Conservation (phyloP, 2,888 invertebrate species). For the Carabus problematicus region DNA sequence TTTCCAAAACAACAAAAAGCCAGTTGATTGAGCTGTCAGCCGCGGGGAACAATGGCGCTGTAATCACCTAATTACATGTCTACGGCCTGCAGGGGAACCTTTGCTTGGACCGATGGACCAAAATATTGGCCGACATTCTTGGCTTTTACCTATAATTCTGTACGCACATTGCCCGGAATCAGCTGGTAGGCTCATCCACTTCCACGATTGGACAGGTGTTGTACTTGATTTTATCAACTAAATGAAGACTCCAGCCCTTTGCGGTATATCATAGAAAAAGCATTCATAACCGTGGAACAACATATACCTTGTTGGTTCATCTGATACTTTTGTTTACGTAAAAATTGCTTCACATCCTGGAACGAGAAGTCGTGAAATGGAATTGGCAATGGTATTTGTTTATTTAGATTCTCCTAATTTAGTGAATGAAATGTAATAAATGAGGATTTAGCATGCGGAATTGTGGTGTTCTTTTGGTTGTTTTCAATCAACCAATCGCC, state of each 20-base stretch:
- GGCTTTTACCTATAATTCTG: neutral
- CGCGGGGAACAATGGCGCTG: constrained; percentile 57
- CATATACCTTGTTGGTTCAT: too few relatives aligned
- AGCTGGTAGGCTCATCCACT: neutral
- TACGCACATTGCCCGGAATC: neutral
- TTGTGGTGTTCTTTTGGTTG: neutral
- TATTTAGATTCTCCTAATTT: too few relatives aligned
- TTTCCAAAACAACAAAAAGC: constrained; percentile 54
- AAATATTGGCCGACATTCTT: constrained; percentile 30
- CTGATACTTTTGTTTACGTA: too few relatives aligned
- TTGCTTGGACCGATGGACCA: constrained; percentile 22
- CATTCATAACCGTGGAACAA: neutral
- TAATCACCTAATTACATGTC: constrained; percentile 60
- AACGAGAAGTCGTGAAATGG: too few relatives aligned
- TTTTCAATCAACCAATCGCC: neutral
- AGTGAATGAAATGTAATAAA: neutral
- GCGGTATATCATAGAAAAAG: neutral
- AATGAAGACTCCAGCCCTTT: neutral
- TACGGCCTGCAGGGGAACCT: constrained; percentile 49
- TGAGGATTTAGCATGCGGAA: neutral
- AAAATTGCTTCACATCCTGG: too few relatives aligned
- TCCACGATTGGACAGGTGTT: neutral
- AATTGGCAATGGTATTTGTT: too few relatives aligned
- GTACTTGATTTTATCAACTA: constrained; percentile 1
- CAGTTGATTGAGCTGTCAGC: constrained; percentile 60